Percentiles rank a stretch among this genome's conserved stretches.
phyloP scores from a whole-genome alignment of 2,113 vertebrate genomes.

The Tyrannus savana region DNA sequence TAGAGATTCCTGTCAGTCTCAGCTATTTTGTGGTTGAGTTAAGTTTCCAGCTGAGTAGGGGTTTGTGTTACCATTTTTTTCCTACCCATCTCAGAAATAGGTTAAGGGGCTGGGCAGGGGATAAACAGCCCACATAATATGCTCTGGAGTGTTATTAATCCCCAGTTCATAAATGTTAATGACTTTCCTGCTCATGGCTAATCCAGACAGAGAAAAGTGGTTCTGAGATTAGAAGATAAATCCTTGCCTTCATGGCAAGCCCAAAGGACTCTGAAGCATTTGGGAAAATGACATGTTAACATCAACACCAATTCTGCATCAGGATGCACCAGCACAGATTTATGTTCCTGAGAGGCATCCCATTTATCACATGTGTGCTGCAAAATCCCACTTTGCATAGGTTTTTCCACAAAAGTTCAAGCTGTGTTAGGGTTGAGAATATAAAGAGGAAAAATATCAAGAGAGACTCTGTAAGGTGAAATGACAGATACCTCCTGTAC shows the following conservation, averaged over 20 bases:
- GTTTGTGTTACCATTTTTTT: not conserved
- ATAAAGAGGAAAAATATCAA: not conserved
- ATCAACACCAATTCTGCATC: constrained; percentile 15
- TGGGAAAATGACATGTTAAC: constrained; percentile 18
- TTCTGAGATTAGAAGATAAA: constrained; percentile 60
- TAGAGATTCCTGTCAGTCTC: not conserved
- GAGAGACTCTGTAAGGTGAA: not conserved
- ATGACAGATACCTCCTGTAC: not conserved
- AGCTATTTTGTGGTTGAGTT: not conserved
- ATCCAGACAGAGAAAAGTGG: constrained; percentile 44
- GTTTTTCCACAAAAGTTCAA: constrained; percentile 12
- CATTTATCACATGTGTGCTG: not conserved
- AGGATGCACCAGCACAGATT: constrained; percentile 32
- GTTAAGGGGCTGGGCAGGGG: not conserved
- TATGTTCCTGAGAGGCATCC: constrained; percentile 15
- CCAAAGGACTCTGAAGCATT: constrained; percentile 32
- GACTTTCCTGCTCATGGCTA: constrained; percentile 51
- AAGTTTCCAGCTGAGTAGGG: not conserved
- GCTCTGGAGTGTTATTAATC: constrained; percentile 58
- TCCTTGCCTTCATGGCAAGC: constrained; percentile 17
- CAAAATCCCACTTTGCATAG: constrained; percentile 2
- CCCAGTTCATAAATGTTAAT: constrained; percentile 65
- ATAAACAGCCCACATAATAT: constrained; percentile 17
- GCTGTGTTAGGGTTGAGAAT: not conserved
- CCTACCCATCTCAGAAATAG: not conserved